These are phyloP conservation scores for Drosophila sp. DNA, from an alignment of 1,140 invertebrate genomes.

Conservation along the genomic window DNA sequence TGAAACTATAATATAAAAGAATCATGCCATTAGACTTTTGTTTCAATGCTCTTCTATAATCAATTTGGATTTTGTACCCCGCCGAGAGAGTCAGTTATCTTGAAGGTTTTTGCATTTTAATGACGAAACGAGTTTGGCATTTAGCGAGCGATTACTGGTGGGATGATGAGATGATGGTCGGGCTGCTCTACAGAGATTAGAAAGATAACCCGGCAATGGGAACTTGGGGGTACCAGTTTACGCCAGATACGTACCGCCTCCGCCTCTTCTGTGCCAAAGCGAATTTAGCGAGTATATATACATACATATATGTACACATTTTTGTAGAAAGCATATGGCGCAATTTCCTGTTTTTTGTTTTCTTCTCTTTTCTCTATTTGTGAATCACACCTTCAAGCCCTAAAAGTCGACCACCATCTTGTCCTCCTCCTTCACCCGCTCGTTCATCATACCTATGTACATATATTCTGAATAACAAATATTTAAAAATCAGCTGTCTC, in stretches of 20 bases:
- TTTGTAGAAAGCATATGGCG: slow-evolving; percentile 8
- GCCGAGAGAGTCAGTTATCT: slow-evolving; percentile 20
- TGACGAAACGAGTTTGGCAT: slow-evolving; percentile 53
- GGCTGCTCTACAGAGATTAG: slow-evolving; percentile 35
- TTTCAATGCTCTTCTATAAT: background rate
- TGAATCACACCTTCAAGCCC: slow-evolving; percentile 21
- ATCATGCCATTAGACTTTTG: slow-evolving; percentile 5
- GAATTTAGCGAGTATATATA: background rate
- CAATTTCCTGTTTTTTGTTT: slow-evolving; percentile 5
- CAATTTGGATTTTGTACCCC: slow-evolving; percentile 40
- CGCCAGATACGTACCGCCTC: background rate
- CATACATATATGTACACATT: background rate
- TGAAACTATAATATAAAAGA: background rate
- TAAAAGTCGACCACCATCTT: background rate
- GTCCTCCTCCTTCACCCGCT: background rate
- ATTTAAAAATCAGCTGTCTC: slow-evolving; percentile 3
- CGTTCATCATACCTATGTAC: background rate
- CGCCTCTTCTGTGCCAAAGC: background rate
- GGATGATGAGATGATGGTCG: background rate
- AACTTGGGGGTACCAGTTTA: slow-evolving; percentile 9
- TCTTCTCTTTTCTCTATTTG: slow-evolving; percentile 7
- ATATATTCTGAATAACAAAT: background rate
- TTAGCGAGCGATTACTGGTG: slow-evolving; percentile 43
- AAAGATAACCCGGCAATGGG: slow-evolving; percentile 22
- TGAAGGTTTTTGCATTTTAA: slow-evolving; percentile 25